A percentile compares a stretch with the other conserved stretches of the same genome.
Conservation (phyloP, 2,888 invertebrate genomes). For the Crematogaster levior region DNA sequence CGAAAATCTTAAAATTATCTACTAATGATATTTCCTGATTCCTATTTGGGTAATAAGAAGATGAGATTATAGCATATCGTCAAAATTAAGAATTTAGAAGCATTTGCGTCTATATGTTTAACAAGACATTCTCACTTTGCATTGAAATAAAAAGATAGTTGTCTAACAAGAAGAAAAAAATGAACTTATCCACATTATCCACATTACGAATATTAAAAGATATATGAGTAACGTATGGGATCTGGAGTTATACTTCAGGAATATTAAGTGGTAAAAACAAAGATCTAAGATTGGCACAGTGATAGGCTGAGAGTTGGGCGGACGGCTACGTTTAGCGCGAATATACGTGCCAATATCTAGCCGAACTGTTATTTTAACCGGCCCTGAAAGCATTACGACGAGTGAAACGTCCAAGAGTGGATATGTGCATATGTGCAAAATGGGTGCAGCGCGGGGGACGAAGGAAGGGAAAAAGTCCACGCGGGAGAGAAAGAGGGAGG, state of each 20-base stretch:
- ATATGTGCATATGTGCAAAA: slow-evolving; percentile 71
- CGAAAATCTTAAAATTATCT: no score
- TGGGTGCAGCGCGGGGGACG: slow-evolving; percentile 66
- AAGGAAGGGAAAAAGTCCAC: slow-evolving; percentile 29
- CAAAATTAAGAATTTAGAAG: neutral
- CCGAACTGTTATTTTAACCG: slow-evolving; percentile 34
- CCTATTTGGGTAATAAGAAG: neutral
- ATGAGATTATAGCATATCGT: neutral
- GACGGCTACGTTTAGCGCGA: neutral
- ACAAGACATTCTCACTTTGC: neutral
- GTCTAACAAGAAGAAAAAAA: neutral
- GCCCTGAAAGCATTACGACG: slow-evolving; percentile 38
- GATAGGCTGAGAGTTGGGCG: neutral
- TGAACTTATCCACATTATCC: neutral
- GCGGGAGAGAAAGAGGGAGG: slow-evolving; percentile 14
- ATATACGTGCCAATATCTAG: neutral
- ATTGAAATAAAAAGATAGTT: neutral
- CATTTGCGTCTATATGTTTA: neutral
- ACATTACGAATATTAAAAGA: neutral
- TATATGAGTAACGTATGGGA: neutral
- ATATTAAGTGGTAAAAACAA: neutral
- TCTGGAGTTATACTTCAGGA: neutral
- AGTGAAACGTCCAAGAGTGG: slow-evolving; percentile 64
- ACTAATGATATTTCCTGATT: neutral
- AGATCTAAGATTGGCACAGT: neutral